phyloP scores from a whole-genome alignment of 2,888 invertebrate genomes.

The Tribolium freemani region DNA sequence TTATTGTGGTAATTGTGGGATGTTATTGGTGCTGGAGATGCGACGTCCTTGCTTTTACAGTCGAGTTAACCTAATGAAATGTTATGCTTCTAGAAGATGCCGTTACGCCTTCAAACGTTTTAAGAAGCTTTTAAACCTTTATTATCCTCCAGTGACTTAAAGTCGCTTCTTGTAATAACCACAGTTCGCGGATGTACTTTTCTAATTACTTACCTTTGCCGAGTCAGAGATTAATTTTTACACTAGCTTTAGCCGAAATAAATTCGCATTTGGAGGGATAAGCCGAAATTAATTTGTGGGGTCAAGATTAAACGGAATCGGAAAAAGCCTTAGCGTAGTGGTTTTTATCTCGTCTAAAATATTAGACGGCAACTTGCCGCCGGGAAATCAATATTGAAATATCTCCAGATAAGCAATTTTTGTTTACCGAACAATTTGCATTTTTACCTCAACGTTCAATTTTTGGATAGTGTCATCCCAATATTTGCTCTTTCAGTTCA shows the following conservation, averaged over 20 bases:
- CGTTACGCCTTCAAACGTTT: constrained; percentile 40
- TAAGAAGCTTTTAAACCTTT: constrained; percentile 45
- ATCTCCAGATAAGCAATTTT: background rate
- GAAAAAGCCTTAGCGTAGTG: constrained; percentile 6
- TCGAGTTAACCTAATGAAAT: constrained; percentile 41
- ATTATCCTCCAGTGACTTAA: constrained; percentile 38
- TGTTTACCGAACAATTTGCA: background rate
- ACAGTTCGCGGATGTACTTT: background rate
- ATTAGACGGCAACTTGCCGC: constrained; percentile 6
- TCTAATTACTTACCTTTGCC: background rate
- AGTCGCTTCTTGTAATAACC: constrained; percentile 21
- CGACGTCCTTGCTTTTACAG: constrained; percentile 39
- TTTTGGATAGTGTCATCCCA: background rate
- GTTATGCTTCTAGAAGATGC: constrained; percentile 31
- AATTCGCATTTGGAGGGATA: constrained; percentile 19
- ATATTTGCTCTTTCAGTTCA: background rate
- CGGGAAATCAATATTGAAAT: constrained; percentile 35
- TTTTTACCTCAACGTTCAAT: background rate
- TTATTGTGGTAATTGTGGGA: constrained; percentile 31
- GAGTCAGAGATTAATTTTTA: background rate
- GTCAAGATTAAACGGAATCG: constrained; percentile 27
- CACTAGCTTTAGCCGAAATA: background rate
- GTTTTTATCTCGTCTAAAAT: constrained; percentile 14
- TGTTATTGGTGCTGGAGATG: constrained; percentile 37
- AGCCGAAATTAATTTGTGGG: constrained; percentile 27